Evolutionary conservation across 2,888 invertebrate genomes (phyloP).

Genomic region (Strigamia transsilvanica): DNA sequence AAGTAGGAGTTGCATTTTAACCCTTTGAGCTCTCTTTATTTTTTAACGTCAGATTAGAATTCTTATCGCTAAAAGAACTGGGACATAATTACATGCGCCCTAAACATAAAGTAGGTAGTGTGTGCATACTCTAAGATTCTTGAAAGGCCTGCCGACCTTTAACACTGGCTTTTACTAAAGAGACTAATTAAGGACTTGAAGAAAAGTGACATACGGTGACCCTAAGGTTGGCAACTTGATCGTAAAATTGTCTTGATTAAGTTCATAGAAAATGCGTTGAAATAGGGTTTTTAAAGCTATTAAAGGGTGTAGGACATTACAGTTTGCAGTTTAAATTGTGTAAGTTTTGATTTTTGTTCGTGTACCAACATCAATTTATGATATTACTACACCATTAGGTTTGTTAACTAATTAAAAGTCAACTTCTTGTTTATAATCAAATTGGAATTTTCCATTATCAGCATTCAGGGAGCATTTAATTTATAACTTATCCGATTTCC

Average conservation of each 20-base stretch:
- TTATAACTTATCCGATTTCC: not conserved
- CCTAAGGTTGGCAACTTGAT: not conserved
- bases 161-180: not conserved
- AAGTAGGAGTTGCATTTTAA: not conserved
- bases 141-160: constrained; percentile 23
- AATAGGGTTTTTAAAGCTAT: not conserved
- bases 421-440: too few species aligned
- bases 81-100: constrained; percentile 21
- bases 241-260: constrained; percentile 10
- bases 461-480: not conserved
- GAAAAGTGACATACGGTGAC: not conserved
- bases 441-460: too few species aligned
- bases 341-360: not conserved
- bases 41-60: not conserved
- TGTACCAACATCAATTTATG: too few species aligned
- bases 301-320: not conserved
- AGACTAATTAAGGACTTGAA: constrained; percentile 20
- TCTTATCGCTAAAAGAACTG: not conserved
- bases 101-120: constrained; percentile 11
- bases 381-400: too few species aligned
- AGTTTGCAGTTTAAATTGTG: not conserved
- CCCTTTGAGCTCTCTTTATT: not conserved
- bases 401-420: too few species aligned
- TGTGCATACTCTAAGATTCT: not conserved
- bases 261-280: constrained; percentile 12